Conservation (phyloP, 2,797 vertebrate genomes). For the Apodemus agrarius region DNA sequence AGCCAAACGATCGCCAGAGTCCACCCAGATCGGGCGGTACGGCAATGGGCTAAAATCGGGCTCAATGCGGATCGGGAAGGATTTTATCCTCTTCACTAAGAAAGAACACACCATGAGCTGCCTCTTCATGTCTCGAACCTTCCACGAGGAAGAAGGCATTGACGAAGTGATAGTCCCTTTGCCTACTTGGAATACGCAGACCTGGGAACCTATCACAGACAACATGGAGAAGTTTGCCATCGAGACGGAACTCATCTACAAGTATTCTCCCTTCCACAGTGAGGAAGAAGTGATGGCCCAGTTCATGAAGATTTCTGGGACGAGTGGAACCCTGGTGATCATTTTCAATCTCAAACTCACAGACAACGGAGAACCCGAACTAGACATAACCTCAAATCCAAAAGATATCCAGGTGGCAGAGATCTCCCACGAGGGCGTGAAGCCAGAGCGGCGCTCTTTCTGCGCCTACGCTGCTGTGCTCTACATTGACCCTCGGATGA, state of each 20-base stretch:
- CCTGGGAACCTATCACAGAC: constrained; percentile 91
- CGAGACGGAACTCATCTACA: constrained; percentile 98
- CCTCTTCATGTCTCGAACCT: constrained; percentile 96
- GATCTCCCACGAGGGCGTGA: constrained; percentile 94
- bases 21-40: constrained; percentile 98
- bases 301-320: constrained; percentile 94
- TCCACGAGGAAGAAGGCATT: constrained; percentile 98
- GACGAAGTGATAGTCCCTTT: constrained; percentile 99
- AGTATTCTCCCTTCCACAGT: constrained; percentile 97
- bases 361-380: constrained; percentile 97
- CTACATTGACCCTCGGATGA: constrained; percentile 99
- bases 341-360: constrained; percentile 98
- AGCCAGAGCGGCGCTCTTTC: constrained; percentile 96
- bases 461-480: constrained; percentile 97
- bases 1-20: constrained; percentile 95
- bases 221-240: constrained; percentile 96
- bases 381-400: constrained; percentile 95
- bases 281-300: constrained; percentile 95
- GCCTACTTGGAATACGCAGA: constrained; percentile 94
- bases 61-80: constrained; percentile 99
- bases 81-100: constrained; percentile 99
- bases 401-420: constrained; percentile 98
- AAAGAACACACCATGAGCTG: constrained; percentile 94
- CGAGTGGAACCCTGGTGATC: constrained; percentile 95
- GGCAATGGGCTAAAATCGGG: constrained; percentile 99